A percentile compares a stretch with the other conserved stretches of the same genome.
Evolutionary conservation across 2,797 vertebrate species (phyloP).

Genomic region (Scomberomorus guttatus): DNA sequence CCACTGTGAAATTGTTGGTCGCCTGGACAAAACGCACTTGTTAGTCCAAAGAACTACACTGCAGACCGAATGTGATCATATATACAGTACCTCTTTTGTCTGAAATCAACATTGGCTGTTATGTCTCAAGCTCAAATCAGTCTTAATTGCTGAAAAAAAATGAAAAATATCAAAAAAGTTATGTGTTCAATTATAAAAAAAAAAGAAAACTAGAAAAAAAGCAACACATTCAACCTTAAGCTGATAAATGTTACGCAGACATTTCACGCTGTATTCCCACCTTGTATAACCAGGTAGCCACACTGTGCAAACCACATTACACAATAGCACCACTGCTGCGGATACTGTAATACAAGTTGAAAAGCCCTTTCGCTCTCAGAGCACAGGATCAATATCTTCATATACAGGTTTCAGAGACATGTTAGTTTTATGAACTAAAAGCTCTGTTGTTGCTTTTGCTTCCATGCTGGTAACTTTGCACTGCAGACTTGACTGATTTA

Average conservation of each 20-base stretch:
- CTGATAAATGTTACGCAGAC: not conserved
- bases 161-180: not conserved
- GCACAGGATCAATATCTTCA: constrained; percentile 73
- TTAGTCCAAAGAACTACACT: not conserved
- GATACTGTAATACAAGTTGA: constrained; percentile 56
- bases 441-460: constrained; percentile 65
- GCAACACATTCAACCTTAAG: constrained; percentile 4
- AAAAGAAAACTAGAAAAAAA: no score
- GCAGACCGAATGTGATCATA: not conserved
- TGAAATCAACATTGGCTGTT: no score
- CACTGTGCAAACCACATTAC: constrained; percentile 63
- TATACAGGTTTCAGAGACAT: constrained; percentile 71
- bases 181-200: not conserved
- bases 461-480: constrained; percentile 58
- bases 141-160: no score
- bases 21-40: not conserved
- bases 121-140: not conserved
- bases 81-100: no score
- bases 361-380: constrained; percentile 61
- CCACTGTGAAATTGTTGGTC: constrained; percentile 13
- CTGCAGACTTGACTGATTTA: constrained; percentile 76
- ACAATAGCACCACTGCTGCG: constrained; percentile 54
- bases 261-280: constrained; percentile 23
- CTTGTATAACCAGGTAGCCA: constrained; percentile 49
- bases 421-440: constrained; percentile 80